A percentile compares a stretch with the other conserved stretches of the same genome.
phyloP scores from a whole-genome alignment of 1,140 invertebrate genomes.

The Lasioglossum albipes region DNA sequence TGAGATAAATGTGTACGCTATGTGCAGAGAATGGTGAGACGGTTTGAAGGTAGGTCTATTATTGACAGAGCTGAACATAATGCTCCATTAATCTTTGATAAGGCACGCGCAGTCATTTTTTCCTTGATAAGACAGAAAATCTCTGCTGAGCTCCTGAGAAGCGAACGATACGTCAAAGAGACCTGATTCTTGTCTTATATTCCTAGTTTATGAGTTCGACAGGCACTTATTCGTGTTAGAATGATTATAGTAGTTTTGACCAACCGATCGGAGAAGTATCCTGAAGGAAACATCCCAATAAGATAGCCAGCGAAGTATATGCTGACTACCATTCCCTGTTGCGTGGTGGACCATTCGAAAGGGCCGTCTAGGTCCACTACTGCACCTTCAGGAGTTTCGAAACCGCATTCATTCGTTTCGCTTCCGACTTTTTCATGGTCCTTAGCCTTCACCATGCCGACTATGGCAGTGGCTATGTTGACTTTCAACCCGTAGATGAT shows the following conservation, averaged over 20 bases:
- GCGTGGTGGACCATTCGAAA: conserved; percentile 84
- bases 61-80: too few species aligned
- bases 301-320: conserved; percentile 95
- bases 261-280: conserved; percentile 81
- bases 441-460: conserved; percentile 91
- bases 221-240: too few species aligned
- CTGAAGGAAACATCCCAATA: conserved; percentile 84
- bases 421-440: not conserved
- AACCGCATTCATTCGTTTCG: conserved; percentile 63
- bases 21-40: too few species aligned
- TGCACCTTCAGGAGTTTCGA: not conserved
- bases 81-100: too few species aligned
- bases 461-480: conserved; percentile 91
- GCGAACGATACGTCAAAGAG: too few species aligned
- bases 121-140: too few species aligned
- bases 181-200: too few species aligned
- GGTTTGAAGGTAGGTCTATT: too few species aligned
- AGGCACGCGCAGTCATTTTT: too few species aligned
- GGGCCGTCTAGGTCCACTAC: conserved; percentile 82
- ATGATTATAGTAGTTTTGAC: not conserved
- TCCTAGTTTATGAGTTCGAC: too few species aligned
- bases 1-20: too few species aligned
- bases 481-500: conserved; percentile 93
- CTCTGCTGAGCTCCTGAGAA: too few species aligned
- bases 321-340: conserved; percentile 87